Evolutionary conservation across 2,888 invertebrate species (phyloP).

Genomic region (Pegoplata infirma): DNA sequence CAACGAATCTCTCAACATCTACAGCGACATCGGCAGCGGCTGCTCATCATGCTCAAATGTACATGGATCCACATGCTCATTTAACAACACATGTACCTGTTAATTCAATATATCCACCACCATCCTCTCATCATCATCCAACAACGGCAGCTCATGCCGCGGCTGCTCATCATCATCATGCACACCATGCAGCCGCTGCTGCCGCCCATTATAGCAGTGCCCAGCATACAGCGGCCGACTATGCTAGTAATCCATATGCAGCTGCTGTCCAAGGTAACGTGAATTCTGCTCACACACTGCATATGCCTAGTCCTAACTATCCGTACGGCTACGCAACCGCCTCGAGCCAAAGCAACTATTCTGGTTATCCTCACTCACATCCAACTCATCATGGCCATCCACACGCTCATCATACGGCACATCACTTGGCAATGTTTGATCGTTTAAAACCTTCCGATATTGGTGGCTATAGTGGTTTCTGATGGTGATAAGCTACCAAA

Average conservation of each 20-base stretch:
- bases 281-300: slow-evolving; percentile 80
- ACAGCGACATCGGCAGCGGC: slow-evolving; percentile 33
- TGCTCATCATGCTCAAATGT: slow-evolving; percentile 72
- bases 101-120: slow-evolving; percentile 76
- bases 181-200: slow-evolving; percentile 60
- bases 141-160: slow-evolving; percentile 73
- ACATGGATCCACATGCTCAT: slow-evolving; percentile 78
- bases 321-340: slow-evolving; percentile 77
- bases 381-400: slow-evolving; percentile 61
- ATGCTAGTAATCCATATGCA: slow-evolving; percentile 65
- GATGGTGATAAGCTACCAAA: slow-evolving; percentile 68
- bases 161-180: slow-evolving; percentile 51
- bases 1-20: slow-evolving; percentile 60
- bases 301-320: slow-evolving; percentile 85
- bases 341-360: slow-evolving; percentile 65
- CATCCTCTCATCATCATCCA: slow-evolving; percentile 66
- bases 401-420: slow-evolving; percentile 67
- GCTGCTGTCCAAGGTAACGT: slow-evolving; percentile 42
- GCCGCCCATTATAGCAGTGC: slow-evolving; percentile 66
- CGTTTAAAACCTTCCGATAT: slow-evolving; percentile 79
- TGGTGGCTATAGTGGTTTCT: slow-evolving; percentile 79
- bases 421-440: slow-evolving; percentile 78
- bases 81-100: slow-evolving; percentile 77
- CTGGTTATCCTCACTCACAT: slow-evolving; percentile 45
- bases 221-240: slow-evolving; percentile 76